Conservation (phyloP, 2,888 invertebrate species). For the Drosophila mercatorum region DNA sequence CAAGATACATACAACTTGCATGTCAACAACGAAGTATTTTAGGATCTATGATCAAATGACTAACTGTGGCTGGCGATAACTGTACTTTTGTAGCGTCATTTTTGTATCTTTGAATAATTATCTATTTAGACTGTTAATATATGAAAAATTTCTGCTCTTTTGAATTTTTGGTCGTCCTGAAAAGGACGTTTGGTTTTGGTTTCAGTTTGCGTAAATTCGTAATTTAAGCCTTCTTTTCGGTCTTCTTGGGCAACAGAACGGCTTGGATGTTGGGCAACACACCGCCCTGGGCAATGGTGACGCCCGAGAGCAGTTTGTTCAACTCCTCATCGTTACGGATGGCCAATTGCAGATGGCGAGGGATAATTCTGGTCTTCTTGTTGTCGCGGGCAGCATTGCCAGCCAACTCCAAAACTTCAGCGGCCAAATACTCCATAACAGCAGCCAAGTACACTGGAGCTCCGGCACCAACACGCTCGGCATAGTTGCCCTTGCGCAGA, state of each 20-base stretch:
- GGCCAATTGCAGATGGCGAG: slow-evolving; percentile 92
- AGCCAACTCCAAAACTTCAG: slow-evolving; percentile 88
- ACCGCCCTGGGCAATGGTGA: slow-evolving; percentile 88
- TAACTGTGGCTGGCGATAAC: too few relatives aligned
- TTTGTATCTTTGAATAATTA: not conserved
- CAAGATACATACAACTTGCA: too few relatives aligned
- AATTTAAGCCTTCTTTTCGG: slow-evolving; percentile 72
- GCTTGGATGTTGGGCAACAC: slow-evolving; percentile 93
- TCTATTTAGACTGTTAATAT: too few relatives aligned
- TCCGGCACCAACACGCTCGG: slow-evolving; percentile 86
- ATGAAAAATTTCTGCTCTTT: not conserved
- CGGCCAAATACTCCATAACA: slow-evolving; percentile 88
- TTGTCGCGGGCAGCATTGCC: slow-evolving; percentile 89
- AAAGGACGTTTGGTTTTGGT: slow-evolving; percentile 30
- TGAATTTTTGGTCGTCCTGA: slow-evolving; percentile 13
- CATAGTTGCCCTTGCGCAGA: slow-evolving; percentile 86
- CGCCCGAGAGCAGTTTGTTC: slow-evolving; percentile 87
- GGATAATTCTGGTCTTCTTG: slow-evolving; percentile 90
- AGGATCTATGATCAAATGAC: too few relatives aligned
- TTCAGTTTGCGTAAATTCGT: not conserved
- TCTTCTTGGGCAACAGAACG: slow-evolving; percentile 90
- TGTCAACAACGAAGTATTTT: too few relatives aligned
- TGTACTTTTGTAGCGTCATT: too few relatives aligned
- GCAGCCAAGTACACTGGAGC: slow-evolving; percentile 86
- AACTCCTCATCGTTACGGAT: slow-evolving; percentile 93